Evolutionary conservation across 1,140 invertebrate species (phyloP), one percentile per base, ranked within the genome.

Genomic region (Cyclina sinensis): DNA sequence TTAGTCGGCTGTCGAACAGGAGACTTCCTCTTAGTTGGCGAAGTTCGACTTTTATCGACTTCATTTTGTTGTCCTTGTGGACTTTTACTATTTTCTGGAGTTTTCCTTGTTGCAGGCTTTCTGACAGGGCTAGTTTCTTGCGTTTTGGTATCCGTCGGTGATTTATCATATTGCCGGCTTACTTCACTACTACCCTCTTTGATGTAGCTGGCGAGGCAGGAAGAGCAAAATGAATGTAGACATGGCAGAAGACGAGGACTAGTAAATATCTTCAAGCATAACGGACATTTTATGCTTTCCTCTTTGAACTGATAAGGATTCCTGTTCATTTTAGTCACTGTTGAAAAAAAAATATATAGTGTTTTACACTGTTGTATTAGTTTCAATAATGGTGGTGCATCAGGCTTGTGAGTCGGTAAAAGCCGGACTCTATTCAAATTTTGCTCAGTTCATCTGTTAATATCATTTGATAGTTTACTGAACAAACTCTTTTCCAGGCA

Each of bases 191-290:
- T 12, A 21, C 78, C 80, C 32, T 84, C 46, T 32, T 57, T 30
- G 12, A 90, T 81, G 74, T 85, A 79, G 4, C 43, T 43, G 4
- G 30, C 48, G 14, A 90, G 65, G 46, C 89, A 90, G 18, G 65
- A 57, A 14, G 24, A 32, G 57, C 89, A 90, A 43, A 88, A 90
- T 0, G 86, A 85, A 68, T 90, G 89, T 9, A 90, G 89, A 57
- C 89, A 90, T 18, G 89, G 89, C 30, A 90, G 46, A 7, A 80
- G 37, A 3, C 89, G 86, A 4, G 89, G 89, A 18, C 57, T 12
- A 0, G 48, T 65, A 35, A 76, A 90, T n/a, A 18, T 30, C 7
- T 85, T 83, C 1, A 43, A 78, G 73, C 89, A 90, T 16, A 90
- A 3, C 4, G 80, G 48, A 54, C 89, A 90, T 70, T 78, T 84